Evolutionary conservation across 2,888 invertebrate species (phyloP).

Genomic region (Mongoloraphidia duomilia): DNA sequence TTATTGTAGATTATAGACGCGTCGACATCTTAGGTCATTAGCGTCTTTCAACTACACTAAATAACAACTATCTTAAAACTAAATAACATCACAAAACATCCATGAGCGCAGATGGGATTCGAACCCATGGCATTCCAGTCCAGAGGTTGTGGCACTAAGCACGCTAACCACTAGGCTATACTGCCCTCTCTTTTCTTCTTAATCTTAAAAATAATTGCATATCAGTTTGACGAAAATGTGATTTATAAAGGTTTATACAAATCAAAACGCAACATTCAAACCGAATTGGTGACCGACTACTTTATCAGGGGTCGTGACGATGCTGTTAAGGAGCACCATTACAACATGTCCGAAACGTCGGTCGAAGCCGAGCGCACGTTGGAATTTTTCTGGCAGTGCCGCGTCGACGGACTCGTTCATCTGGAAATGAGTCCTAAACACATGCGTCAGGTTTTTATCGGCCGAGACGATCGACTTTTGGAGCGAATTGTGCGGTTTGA

Average conservation of each 20-base stretch:
- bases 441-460: conserved; percentile 41
- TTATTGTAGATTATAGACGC: too few species aligned
- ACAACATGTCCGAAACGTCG: conserved; percentile 20
- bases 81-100: too few species aligned
- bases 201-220: too few species aligned
- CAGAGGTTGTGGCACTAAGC: too few species aligned
- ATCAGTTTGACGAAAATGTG: too few species aligned
- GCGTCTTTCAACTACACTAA: too few species aligned
- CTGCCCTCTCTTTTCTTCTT: too few species aligned
- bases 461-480: conserved; percentile 35
- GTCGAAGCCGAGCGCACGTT: conserved; percentile 28
- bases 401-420: conserved; percentile 54
- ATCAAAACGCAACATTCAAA: conserved; percentile 36
- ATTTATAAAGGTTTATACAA: conserved; percentile 18
- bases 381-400: conserved; percentile 39
- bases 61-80: too few species aligned
- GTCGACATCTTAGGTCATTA: too few species aligned
- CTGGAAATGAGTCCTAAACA: conserved; percentile 37
- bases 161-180: too few species aligned
- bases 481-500: conserved; percentile 12
- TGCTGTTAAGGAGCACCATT: conserved; percentile 34
- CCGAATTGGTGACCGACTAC: conserved; percentile 38
- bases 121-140: too few species aligned
- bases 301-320: conserved; percentile 55
- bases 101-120: too few species aligned